Base-by-base conservation (phyloP, 2,797 vertebrate species). In the Vireo griseus region DNA sequence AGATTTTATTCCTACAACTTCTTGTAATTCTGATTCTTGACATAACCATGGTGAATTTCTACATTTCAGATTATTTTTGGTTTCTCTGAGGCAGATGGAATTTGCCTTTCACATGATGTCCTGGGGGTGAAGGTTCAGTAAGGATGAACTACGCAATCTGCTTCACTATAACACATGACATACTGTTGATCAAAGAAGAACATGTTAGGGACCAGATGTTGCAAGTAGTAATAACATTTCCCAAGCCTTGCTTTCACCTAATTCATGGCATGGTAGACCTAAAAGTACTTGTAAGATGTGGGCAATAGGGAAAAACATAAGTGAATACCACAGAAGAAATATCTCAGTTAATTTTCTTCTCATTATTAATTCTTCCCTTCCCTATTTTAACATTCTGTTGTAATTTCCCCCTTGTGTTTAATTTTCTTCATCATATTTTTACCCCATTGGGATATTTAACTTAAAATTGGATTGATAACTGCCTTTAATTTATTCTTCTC, bases 111-210 rank as follows among this genome's bases (percentile, higher is more conserved):
- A 67, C 94, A 77, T 82, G 74, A 78, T 75, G 14, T 95, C 93
- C 94, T 95, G 57, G 73, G 79, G 92, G 63, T 94, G 85, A 96
- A 90, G 79, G 90, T 95, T 97, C 89, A 92, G 72, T 73, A 80
- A 86, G 76, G 94, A 94, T 93, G 95, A 96, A 92, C 95, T 88
- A n/a, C 47, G 84, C 72, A 90, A 89, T 95, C 94, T 96, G 86
- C 80, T 96, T 94, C 59, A 10, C 40, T 73, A 11, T 62, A 94
- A 50, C 48, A 92, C 73, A 89, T 75, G 87, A 94, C 82, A 78
- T 80, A 81, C 77, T 91, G 79, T 93, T 96, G 95, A 96, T 92
- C 79, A 90, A 95, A 90, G 91, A 62, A 52, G 82, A 94, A 94
- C 0, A 5, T 95, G 78, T 90, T 85, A 92, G 28, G 67, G 51